phyloP scores from a whole-genome alignment of 2,888 invertebrate species.

The Lithophane socia region DNA sequence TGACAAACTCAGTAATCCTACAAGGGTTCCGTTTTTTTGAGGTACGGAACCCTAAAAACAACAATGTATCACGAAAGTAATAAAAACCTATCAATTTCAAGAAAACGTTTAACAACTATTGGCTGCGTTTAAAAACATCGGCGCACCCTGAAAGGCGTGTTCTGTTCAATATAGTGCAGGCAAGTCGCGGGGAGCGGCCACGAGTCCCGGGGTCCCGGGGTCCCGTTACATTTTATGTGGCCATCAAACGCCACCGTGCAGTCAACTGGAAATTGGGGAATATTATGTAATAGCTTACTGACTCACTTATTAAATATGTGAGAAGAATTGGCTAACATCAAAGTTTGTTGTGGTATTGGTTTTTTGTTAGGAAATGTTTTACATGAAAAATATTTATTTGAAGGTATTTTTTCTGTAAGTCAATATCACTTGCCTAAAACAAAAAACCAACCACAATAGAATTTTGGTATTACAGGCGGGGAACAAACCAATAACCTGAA shows the following conservation, averaged over 20 bases:
- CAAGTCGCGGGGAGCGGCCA: conserved; percentile 58
- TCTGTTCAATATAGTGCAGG: conserved; percentile 47
- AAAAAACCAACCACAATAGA: too few relatives aligned
- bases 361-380: not conserved
- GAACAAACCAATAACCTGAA: too few relatives aligned
- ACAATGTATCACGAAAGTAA: not conserved
- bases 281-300: conserved; percentile 47
- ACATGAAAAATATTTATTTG: not conserved
- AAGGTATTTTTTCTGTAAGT: not conserved
- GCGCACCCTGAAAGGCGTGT: conserved; percentile 54
- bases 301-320: conserved; percentile 37
- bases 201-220: conserved; percentile 44
- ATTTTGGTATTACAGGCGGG: too few relatives aligned
- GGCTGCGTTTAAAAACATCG: conserved; percentile 53
- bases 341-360: not conserved
- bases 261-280: conserved; percentile 71
- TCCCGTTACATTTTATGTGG: conserved; percentile 79
- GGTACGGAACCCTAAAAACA: too few relatives aligned
- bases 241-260: conserved; percentile 81
- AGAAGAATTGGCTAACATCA: conserved; percentile 21
- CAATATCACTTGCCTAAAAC: not conserved
- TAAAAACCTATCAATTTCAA: conserved; percentile 37
- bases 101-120: conserved; percentile 35
- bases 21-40: too few relatives aligned
- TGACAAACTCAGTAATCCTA: too few relatives aligned